Conservation (phyloP, 2,797 vertebrate genomes). For the Lates japonicus region DNA sequence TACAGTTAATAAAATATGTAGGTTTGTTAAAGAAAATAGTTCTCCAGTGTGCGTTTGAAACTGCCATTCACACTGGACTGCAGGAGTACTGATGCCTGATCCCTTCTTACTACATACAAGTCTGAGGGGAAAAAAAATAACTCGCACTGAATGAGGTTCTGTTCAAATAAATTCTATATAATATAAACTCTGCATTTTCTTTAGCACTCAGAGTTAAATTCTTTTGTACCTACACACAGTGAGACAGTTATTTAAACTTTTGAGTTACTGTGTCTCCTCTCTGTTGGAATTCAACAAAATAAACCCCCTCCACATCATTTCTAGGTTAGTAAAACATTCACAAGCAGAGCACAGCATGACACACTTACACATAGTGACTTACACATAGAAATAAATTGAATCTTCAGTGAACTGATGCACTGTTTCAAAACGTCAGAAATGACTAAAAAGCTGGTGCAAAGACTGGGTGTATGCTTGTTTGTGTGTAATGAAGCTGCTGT, state of each 20-base stretch:
- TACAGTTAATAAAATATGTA: neutral
- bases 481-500: constrained; percentile 6
- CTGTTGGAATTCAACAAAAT: neutral
- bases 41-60: neutral
- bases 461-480: neutral
- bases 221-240: too few relatives aligned
- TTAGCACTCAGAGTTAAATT: neutral
- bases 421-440: neutral
- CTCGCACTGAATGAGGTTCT: neutral
- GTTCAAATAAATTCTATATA: neutral
- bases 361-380: neutral
- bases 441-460: neutral
- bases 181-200: neutral
- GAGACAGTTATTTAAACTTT: neutral
- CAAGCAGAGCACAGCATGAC: constrained; percentile 14
- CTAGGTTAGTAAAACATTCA: constrained; percentile 11
- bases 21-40: neutral
- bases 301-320: neutral
- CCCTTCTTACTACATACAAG: neutral
- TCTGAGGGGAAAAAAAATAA: neutral
- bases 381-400: neutral
- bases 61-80: neutral
- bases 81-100: neutral
- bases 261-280: neutral
- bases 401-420: neutral